phyloP scores from a whole-genome alignment of 2,888 invertebrate genomes.

The Calameuta pallipes region DNA sequence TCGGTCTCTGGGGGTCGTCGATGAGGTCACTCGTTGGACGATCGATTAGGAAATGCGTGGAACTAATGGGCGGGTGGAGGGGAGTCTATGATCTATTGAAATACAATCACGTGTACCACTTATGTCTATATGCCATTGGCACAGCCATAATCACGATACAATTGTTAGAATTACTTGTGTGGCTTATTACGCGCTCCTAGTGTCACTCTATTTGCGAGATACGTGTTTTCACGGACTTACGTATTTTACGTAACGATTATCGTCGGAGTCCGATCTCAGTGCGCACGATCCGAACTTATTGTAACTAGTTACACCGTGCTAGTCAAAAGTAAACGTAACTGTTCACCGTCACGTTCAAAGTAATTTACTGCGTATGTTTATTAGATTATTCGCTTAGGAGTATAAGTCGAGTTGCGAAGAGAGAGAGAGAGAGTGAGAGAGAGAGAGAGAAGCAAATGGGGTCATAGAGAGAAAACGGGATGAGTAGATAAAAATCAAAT shows the following conservation, averaged over 20 bases:
- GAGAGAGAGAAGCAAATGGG: conserved; percentile 10
- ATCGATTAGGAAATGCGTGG: not conserved
- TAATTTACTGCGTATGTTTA: not conserved
- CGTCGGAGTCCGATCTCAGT: not conserved
- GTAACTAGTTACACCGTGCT: not conserved
- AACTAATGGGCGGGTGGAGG: not conserved
- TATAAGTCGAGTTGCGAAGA: conserved; percentile 5
- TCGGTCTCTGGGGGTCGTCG: too few relatives aligned
- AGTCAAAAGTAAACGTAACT: not conserved
- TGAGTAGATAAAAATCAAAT: conserved; percentile 13
- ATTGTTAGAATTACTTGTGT: not conserved
- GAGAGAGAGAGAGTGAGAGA: conserved; percentile 9
- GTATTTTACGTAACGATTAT: not conserved
- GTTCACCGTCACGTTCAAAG: not conserved
- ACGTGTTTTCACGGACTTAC: not conserved
- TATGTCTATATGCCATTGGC: not conserved
- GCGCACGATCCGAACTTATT: not conserved
- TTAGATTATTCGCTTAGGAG: not conserved
- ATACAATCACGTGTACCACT: not conserved
- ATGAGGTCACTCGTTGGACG: not conserved
- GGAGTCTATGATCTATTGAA: not conserved
- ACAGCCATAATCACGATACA: not conserved
- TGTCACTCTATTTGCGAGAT: not conserved
- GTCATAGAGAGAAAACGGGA: conserved; percentile 8
- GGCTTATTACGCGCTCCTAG: not conserved